Conservation (phyloP, 2,888 invertebrate species). For the Orthosia gracilis region DNA sequence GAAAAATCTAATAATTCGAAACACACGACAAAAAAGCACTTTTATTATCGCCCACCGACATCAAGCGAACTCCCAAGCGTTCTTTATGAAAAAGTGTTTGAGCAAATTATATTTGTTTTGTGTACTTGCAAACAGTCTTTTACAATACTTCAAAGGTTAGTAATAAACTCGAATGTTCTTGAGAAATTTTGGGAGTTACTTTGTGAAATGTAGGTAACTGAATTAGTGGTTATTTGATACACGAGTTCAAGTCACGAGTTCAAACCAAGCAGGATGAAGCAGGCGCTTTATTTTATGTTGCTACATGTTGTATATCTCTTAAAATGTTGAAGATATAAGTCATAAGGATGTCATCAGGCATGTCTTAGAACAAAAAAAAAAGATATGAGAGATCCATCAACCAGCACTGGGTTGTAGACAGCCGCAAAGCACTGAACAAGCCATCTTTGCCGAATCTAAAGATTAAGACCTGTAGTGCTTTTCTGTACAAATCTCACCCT, state of each 20-base stretch:
- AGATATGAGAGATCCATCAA: too few relatives aligned
- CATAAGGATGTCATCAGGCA: too few relatives aligned
- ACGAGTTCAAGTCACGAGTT: too few relatives aligned
- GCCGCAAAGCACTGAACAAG: too few relatives aligned
- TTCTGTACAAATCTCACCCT: too few relatives aligned
- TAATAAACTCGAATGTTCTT: slow-evolving; percentile 9
- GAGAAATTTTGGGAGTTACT: neutral
- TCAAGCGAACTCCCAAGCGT: slow-evolving; percentile 28
- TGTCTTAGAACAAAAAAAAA: too few relatives aligned
- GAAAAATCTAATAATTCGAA: slow-evolving; percentile 3
- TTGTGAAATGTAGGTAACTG: neutral
- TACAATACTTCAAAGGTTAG: slow-evolving; percentile 40
- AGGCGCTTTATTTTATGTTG: neutral
- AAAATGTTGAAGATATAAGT: neutral
- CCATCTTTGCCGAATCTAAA: too few relatives aligned
- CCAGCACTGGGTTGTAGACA: too few relatives aligned
- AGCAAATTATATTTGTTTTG: slow-evolving; percentile 43
- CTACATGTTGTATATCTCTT: too few relatives aligned
- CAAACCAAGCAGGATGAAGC: too few relatives aligned
- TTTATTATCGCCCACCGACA: neutral
- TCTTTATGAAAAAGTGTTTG: slow-evolving; percentile 30
- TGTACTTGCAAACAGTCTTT: slow-evolving; percentile 23
- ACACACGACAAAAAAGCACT: neutral
- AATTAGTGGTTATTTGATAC: neutral
- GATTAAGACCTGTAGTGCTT: too few relatives aligned